Percentiles rank a stretch among this genome's conserved stretches.
Conservation (phyloP, 2,888 invertebrate genomes). For the Brassicogethes aeneus region DNA sequence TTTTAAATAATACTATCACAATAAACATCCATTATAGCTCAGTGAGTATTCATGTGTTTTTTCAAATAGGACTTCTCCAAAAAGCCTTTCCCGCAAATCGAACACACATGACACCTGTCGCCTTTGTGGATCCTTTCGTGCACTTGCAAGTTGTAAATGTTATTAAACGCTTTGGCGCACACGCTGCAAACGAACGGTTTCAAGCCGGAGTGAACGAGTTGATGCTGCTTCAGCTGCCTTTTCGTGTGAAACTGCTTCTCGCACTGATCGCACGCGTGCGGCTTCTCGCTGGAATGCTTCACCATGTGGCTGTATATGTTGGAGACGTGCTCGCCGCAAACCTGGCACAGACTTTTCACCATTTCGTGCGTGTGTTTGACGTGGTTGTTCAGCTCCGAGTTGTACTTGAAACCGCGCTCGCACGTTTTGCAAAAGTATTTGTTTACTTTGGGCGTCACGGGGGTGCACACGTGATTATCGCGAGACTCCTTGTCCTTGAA, state of each 20-base stretch:
- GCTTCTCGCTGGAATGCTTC: slow-evolving; percentile 25
- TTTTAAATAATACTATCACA: too few relatives aligned
- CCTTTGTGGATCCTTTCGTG: slow-evolving; percentile 32
- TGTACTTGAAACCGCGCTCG: slow-evolving; percentile 26
- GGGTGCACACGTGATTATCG: slow-evolving; percentile 23
- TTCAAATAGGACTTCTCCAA: slow-evolving; percentile 31
- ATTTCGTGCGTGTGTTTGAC: slow-evolving; percentile 25
- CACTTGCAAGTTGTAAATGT: slow-evolving; percentile 29
- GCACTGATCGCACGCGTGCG: slow-evolving; percentile 26
- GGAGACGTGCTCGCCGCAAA: slow-evolving; percentile 27
- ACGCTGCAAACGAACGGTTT: slow-evolving; percentile 30
- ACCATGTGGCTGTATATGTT: slow-evolving; percentile 30
- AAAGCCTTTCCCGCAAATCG: slow-evolving; percentile 29
- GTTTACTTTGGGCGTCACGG: slow-evolving; percentile 12
- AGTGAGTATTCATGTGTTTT: slow-evolving; percentile 31
- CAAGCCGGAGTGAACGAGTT: slow-evolving; percentile 28
- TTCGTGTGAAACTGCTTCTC: slow-evolving; percentile 26
- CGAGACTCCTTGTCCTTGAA: slow-evolving; percentile 25
- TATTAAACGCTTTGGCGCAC: slow-evolving; percentile 31
- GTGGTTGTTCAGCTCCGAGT: slow-evolving; percentile 25
- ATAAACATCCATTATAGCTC: too few relatives aligned
- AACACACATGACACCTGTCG: slow-evolving; percentile 28
- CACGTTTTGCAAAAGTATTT: slow-evolving; percentile 26
- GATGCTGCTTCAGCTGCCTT: slow-evolving; percentile 25
- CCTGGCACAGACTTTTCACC: slow-evolving; percentile 24